Evolutionary conservation across 2,113 vertebrate species (phyloP), one percentile per base, ranked within the genome.

Genomic region (Trogon melanurus): DNA sequence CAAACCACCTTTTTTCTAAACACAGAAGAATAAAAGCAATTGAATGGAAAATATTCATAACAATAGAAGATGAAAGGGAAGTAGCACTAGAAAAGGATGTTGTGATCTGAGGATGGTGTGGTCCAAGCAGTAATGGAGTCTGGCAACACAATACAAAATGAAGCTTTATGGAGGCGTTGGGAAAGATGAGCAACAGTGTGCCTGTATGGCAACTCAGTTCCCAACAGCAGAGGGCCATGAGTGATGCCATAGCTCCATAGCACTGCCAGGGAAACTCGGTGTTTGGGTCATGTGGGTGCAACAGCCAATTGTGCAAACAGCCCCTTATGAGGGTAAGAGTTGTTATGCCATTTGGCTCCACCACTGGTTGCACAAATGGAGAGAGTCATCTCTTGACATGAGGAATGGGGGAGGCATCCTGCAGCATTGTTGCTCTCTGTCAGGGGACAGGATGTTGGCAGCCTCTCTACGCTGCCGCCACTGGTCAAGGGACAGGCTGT

Each of bases 381-480:
- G 38, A 54, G n/a, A 34, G 10, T 15, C 30, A 5, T 56, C 29
- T 13, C 6, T 50, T 32, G 30, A 36, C 13, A 11, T 13, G 30
- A 29, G 14, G 30, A 27, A 34, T 12, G 25, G 54, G 30, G 30
- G 34, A 64, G 17, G 8, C 7, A 48, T 48, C 23, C n/a, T 41
- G 25, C 22, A 30, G 45, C 36, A 38, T 13, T 56, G 29, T 9
- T 3, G 1, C 30, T 34, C 29, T 56, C 13, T 2, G 2, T 67
- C 18, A 34, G 6, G 9, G 21, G 15, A 2, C 8, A 32, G 25
- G 11, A 12, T 71, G 32, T 20, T 53, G 27, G 8, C 30, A 44
- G 32, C 32, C 54, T 61, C 16, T 56, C n/a, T 83, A 41, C 0
- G 0, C 20, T 50, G 14, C 30, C 2, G 7, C 44, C 5, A 4